Conservation (phyloP, 2,113 vertebrate species). For the Rattus rattus region DNA sequence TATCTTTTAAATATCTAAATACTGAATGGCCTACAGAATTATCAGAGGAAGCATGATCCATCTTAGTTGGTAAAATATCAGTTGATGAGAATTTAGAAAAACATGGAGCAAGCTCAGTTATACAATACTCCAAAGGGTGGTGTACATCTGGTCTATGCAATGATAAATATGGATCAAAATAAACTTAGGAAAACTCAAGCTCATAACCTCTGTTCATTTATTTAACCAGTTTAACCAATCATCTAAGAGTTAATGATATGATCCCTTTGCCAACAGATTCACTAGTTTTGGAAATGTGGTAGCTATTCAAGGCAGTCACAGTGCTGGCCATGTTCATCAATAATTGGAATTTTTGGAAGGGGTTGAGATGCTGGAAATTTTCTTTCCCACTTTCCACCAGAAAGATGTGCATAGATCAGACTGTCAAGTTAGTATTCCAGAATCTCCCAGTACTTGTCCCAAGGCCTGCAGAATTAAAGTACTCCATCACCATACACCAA, state of each 20-base stretch:
- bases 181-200: slow-evolving; percentile 1
- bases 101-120: neutral
- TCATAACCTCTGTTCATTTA: neutral
- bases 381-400: neutral
- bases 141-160: neutral
- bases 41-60: slow-evolving; percentile 13
- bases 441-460: neutral
- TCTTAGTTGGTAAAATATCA: slow-evolving; percentile 23
- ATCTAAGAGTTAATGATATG: neutral
- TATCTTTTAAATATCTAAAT: slow-evolving; percentile 3
- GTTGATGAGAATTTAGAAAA: slow-evolving; percentile 22
- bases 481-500: neutral
- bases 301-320: neutral
- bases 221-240: neutral
- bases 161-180: neutral
- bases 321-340: neutral
- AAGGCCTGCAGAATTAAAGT: slow-evolving; percentile 16
- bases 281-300: neutral
- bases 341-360: neutral
- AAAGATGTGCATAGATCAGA: neutral
- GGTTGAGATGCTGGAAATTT: neutral
- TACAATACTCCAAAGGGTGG: neutral
- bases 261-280: neutral
- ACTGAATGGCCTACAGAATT: neutral
- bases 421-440: neutral